phyloP scores from a whole-genome alignment of 2,797 vertebrate species.

The Gila robusta region DNA sequence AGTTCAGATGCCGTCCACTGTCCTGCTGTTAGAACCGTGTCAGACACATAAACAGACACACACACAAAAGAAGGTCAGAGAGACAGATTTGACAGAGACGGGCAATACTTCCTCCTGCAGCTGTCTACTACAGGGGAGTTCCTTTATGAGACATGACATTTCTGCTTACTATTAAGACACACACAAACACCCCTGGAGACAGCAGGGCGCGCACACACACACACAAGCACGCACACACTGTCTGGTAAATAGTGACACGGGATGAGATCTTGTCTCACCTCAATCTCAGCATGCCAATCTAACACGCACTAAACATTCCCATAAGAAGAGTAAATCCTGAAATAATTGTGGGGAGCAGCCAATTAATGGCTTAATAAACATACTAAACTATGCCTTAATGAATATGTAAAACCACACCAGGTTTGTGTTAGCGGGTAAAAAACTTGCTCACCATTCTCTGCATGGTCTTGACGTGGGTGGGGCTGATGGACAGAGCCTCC shows the following conservation, averaged over 20 bases:
- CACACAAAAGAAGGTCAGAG: slow-evolving; percentile 20
- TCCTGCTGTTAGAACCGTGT: slow-evolving; percentile 18
- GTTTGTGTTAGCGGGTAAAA: background rate
- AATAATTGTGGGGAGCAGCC: background rate
- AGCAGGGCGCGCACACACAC: background rate
- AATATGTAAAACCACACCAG: background rate
- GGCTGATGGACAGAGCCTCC: slow-evolving; percentile 97
- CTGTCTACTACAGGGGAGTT: background rate
- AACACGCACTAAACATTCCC: background rate
- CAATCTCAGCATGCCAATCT: background rate
- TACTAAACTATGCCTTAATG: background rate
- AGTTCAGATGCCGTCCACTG: background rate
- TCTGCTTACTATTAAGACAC: slow-evolving; percentile 43
- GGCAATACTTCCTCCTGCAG: slow-evolving; percentile 5
- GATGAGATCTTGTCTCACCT: background rate
- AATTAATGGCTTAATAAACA: background rate
- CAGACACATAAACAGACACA: background rate
- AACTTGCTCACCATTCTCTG: slow-evolving; percentile 91
- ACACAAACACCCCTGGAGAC: background rate
- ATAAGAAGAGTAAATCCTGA: background rate
- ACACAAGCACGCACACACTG: background rate
- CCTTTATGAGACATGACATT: slow-evolving; percentile 48
- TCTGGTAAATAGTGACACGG: background rate
- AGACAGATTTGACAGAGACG: slow-evolving; percentile 24
- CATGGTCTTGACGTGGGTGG: slow-evolving; percentile 98